Conservation (phyloP, 2,797 vertebrate genomes). For the Lithobates sylvaticus region DNA sequence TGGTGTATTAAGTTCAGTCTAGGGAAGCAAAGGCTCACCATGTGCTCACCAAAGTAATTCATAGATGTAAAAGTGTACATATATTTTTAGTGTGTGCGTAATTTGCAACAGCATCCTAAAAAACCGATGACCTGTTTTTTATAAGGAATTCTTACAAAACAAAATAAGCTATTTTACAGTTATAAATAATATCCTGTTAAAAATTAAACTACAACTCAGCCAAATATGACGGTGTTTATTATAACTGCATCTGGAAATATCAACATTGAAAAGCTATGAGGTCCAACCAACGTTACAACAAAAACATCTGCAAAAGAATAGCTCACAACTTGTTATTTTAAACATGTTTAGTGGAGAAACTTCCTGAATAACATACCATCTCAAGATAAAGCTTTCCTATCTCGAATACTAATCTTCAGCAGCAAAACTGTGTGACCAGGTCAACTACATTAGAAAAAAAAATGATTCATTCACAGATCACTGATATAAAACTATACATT, state of each 20-base stretch:
- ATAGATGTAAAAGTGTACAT: constrained; percentile 8
- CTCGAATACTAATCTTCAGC: constrained; percentile 53
- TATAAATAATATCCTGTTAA: constrained; percentile 57
- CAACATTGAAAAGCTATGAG: constrained; percentile 59
- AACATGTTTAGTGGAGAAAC: constrained; percentile 40
- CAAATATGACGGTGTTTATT: constrained; percentile 61
- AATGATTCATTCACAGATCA: constrained; percentile 36
- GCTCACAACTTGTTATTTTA: constrained; percentile 51
- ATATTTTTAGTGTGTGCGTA: constrained; percentile 31
- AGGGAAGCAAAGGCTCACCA: not conserved
- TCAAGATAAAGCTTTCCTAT: constrained; percentile 47
- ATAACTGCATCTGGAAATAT: constrained; percentile 53
- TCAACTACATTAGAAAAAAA: constrained; percentile 47
- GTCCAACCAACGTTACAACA: constrained; percentile 49
- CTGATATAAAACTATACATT: constrained; percentile 4
- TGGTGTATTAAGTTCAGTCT: not conserved
- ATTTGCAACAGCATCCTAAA: constrained; percentile 55
- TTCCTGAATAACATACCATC: constrained; percentile 59
- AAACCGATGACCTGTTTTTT: constrained; percentile 46
- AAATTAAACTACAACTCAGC: constrained; percentile 56
- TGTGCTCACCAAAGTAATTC: constrained; percentile 7
- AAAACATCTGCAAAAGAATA: constrained; percentile 43
- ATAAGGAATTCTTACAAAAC: constrained; percentile 51
- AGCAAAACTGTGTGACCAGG: constrained; percentile 52
- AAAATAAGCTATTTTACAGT: constrained; percentile 61